Conservation (phyloP, 92 coral and sea anemone species). For the Zoanthus solanderi region DNA sequence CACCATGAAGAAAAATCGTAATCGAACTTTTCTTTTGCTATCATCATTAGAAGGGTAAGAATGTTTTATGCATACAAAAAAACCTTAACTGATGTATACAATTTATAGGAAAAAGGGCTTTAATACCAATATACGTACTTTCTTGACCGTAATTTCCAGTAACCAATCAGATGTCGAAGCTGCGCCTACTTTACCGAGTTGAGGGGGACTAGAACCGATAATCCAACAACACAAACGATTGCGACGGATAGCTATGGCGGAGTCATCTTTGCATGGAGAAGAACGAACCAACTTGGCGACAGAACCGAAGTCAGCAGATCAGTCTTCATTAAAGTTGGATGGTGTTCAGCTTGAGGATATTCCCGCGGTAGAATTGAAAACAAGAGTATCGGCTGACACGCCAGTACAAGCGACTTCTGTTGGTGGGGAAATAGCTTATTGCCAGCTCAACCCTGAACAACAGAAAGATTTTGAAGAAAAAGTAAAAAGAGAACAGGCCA, state of each 20-base stretch:
- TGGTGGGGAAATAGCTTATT: neutral
- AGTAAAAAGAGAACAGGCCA: constrained; percentile 74
- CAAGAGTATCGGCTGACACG: constrained; percentile 19
- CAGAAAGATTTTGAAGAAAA: constrained; percentile 69
- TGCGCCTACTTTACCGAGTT: too few species aligned
- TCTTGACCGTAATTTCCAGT: too few species aligned
- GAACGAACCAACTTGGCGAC: neutral
- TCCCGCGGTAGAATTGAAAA: constrained; percentile 72
- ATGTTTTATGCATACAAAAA: too few species aligned
- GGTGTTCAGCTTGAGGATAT: constrained; percentile 36
- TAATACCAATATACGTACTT: too few species aligned
- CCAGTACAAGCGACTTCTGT: constrained; percentile 38
- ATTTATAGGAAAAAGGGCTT: too few species aligned
- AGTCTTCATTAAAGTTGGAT: constrained; percentile 13
- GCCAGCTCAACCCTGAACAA: constrained; percentile 65
- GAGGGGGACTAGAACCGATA: too few species aligned
- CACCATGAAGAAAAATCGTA: too few species aligned
- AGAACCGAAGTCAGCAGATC: neutral
- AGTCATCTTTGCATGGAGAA: neutral
- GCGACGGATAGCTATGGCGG: constrained; percentile 26
- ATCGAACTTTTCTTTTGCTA: too few species aligned
- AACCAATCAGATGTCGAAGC: too few species aligned
- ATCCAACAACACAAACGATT: too few species aligned
- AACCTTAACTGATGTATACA: too few species aligned
- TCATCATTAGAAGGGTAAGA: too few species aligned